Evolutionary conservation across 1,140 invertebrate genomes (phyloP).

Genomic region (Calephelis virginiensis): DNA sequence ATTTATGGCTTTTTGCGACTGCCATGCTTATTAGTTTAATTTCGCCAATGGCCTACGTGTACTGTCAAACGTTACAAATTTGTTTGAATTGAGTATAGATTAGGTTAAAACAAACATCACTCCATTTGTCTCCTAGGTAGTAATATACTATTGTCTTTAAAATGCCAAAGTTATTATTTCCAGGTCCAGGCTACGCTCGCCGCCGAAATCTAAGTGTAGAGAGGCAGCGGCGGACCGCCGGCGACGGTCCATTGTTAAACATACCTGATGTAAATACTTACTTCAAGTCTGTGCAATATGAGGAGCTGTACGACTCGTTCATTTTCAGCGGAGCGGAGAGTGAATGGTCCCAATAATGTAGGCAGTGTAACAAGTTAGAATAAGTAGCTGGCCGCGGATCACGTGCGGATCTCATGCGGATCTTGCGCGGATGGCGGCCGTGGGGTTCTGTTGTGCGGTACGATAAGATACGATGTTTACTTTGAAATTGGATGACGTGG

Average conservation of each 20-base stretch:
- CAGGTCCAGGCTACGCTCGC: constrained; percentile 54
- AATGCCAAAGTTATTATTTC: neutral
- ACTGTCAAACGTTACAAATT: too few relatives aligned
- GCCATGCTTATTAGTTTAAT: too few relatives aligned
- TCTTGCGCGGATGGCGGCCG: too few relatives aligned
- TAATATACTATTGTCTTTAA: too few relatives aligned
- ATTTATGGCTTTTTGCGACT: too few relatives aligned
- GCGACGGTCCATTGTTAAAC: neutral
- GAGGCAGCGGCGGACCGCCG: constrained; percentile 20
- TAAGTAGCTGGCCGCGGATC: neutral
- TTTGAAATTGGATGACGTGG: too few relatives aligned
- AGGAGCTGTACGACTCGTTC: constrained; percentile 1
- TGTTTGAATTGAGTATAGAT: too few relatives aligned
- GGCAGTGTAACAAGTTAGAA: neutral
- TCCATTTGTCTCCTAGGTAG: too few relatives aligned
- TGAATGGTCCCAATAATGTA: neutral
- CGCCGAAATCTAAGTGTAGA: constrained; percentile 53
- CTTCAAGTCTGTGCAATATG: constrained; percentile 17
- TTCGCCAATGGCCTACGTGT: too few relatives aligned
- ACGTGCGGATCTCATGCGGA: neutral
- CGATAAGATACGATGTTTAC: too few relatives aligned
- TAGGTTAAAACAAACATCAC: too few relatives aligned
- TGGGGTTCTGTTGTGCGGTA: too few relatives aligned
- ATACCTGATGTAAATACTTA: constrained; percentile 18
- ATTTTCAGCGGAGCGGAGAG: neutral